Evolutionary conservation across 2,888 invertebrate species (phyloP), one percentile per base, ranked within the genome.

Genomic region (Drosophila neutralis): DNA sequence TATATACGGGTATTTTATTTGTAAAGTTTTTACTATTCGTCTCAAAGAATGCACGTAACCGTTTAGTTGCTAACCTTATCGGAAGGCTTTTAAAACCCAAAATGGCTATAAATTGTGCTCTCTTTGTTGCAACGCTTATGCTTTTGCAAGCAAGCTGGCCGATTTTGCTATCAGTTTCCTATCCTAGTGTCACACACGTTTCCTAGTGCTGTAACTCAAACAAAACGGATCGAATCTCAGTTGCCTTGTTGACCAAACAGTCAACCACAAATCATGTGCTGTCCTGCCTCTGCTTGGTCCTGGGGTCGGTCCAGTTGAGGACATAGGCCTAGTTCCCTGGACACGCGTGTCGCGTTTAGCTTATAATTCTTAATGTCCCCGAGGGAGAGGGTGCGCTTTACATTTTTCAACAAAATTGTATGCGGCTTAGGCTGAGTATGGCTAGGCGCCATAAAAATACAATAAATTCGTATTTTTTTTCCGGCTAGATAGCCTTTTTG

Each of bases 391-490:
- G 36, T 72, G 65, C 51, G 73, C 69, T 89, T 87, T 87, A 79
- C 87, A 84, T 89, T 84, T 84, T 84, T 84, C 82, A 80, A 58
- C 89, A 84, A 87, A 85, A 87, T 75, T 80, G 74, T 71, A 70
- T 69, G 59, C 69, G 87, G 78, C 89, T 83, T 76, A 78, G 74
- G 10, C 66, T 53, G 72, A 59, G 42, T 21, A 69, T 67, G 76
- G 74, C 74, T 70, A 78, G 88, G 79, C 90, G 86, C 82, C 80
- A 88, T 87, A 90, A 87, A 90, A 87, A 90, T 69, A 82, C 78
- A 90, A 87, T 87, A 87, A 87, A 88, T 87, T 72, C 71, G 68
- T 63, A 56, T 64, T 52, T 65, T 62, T 62, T 61, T 61, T 35
- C 18, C 58, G 51, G 54, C 72, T 76, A 79, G 83, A 88, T 86